Base-by-base conservation (phyloP, 2,797 vertebrate genomes). In the Numenius phaeopus region DNA sequence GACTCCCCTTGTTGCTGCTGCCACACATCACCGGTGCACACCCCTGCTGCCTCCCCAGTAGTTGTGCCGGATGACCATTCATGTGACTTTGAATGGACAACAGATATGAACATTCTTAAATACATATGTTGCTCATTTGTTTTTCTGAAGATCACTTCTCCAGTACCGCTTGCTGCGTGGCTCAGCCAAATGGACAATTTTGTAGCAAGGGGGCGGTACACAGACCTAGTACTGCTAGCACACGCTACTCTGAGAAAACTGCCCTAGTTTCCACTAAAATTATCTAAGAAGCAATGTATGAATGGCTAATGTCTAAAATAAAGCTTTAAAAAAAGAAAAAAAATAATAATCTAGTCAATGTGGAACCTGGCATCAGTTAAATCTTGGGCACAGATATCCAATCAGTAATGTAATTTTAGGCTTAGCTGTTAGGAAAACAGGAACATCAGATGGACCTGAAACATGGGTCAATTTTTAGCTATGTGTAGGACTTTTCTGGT, bases 1-100 rank as follows among this genome's bases (percentile, higher is more conserved):
- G 13, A 18, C 2, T 54, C 4, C 58, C 7, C 21, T 34, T 37
- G 32, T 67, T 70, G 6, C 5, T 84, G 8, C n/a, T 72, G 54
- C 4, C 46, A n/a, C 4, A 3, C 5, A 0, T 29, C 26, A 34
- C 22, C 0, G 1, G 1, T 23, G 14, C 37, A 9, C 3, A n/a
- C 1, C 8, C 3, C 49, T 58, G 23, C 10, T 84, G 17, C 14
- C 10, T 62, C 9, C 15, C 20, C 7, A 14, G 14, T 15, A 14
- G 14, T 15, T 47, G 5, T 40, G 40, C 11, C 39, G 21, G 13
- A 14, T 50, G 14, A 19, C 6, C 5, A 11, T 32, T 65, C 9
- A 20, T 21, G 11, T 61, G 37, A 32, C 10, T 71, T 59, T 37
- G 29, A 82, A 87, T 17, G 11, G 21, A 29, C 10, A 69, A 23